phyloP scores from a whole-genome alignment of 2,113 vertebrate species.

The Junco hyemalis region DNA sequence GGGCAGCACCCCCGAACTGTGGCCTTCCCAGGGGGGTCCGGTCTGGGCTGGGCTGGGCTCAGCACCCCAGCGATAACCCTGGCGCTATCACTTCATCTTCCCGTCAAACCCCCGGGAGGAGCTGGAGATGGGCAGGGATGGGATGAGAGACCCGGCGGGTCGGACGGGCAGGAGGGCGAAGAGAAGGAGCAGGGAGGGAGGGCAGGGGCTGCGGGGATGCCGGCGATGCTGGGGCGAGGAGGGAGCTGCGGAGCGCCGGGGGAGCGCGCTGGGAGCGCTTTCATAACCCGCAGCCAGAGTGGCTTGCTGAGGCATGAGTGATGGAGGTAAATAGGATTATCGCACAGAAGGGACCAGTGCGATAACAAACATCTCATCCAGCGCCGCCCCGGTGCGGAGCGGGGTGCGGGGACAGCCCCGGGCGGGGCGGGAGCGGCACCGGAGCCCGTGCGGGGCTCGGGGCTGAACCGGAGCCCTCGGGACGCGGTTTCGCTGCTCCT shows the following conservation, averaged over 20 bases:
- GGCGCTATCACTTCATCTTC: fast-evolving
- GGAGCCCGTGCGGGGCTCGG: not conserved
- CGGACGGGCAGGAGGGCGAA: not conserved
- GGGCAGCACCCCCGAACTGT: fast-evolving
- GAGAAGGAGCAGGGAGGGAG: not conserved
- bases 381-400: not conserved
- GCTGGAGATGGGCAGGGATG: fast-evolving
- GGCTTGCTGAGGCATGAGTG: not conserved
- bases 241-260: not conserved
- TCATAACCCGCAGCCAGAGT: not conserved
- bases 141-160: not conserved
- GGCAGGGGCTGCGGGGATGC: not conserved
- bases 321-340: not conserved
- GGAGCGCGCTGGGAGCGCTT: not conserved
- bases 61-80: fast-evolving
- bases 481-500: not conserved
- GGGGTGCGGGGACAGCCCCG: not conserved
- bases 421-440: not conserved
- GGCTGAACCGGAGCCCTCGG: fast-evolving
- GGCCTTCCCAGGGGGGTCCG: not conserved
- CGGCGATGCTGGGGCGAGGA: no score
- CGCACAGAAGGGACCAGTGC: not conserved
- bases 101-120: not conserved
- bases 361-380: not conserved
- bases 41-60: not conserved